Base-by-base conservation (phyloP, 1,140 invertebrate species). In the Lasioglossum albipes region DNA sequence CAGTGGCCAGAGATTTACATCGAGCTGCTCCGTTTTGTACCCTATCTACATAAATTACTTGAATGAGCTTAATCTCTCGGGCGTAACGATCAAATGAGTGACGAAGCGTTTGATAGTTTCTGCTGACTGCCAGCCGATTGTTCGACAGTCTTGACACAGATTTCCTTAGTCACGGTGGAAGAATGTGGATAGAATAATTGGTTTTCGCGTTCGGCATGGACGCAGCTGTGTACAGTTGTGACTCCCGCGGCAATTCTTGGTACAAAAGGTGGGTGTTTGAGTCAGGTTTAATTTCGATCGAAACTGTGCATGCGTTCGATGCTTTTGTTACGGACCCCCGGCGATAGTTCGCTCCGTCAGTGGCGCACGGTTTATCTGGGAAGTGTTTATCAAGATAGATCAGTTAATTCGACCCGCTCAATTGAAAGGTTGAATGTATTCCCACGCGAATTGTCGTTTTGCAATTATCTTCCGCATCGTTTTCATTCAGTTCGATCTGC, bases 371-470 rank as follows among this genome's bases (percentile, higher is more conserved):
- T 42, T 27, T 1, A 2, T 2, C 13, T 3, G 54, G 31, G 13
- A 20, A 68, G n/a, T 67, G 27, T 75, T 67, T 52, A 42, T 36
- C 13, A 10, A 22, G 22, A 36, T 52, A 16, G 59, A 20, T n/a
- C 5, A 22, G 62, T 54, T 3, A 41, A 36, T 13, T 31, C 54
- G 49, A 54, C 20, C 49, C 7, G 57, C 16, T 41, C 67, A 16
- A 54, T 45, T 18, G 36, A 31, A 52, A 7, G 20, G n/a, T 54
- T 54, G n/a, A 27, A 64, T 54, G 41, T 54, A 41, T 66, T 66
- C 49, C 62, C 77, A 79, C 70, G 59, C 41, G 59, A 52, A 31
- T 66, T 57, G 69, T 49, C 61, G 61, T 52, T 49, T 73, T n/a
- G 5, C 49, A 73, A 66, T 73, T 66, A 18, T 54, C 52, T 54